Conservation (phyloP, 1,140 invertebrate genomes). For the Drosophila aff. region DNA sequence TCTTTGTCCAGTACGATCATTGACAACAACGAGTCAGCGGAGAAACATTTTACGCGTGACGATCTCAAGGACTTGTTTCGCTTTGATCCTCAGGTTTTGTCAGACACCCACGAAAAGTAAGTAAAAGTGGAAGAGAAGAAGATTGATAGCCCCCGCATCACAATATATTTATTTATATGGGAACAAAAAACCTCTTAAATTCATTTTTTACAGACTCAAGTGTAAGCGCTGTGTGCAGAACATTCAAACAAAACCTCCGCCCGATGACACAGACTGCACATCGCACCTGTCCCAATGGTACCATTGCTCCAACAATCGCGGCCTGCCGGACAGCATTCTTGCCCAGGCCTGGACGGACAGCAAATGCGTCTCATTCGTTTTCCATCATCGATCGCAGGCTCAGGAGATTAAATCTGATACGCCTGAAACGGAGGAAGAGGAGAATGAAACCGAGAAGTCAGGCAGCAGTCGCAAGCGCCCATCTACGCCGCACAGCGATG, state of each 20-base stretch:
- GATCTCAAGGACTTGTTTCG: slow-evolving; percentile 97
- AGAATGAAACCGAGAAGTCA: not conserved
- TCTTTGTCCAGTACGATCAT: slow-evolving; percentile 98
- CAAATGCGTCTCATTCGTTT: slow-evolving; percentile 96
- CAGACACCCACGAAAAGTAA: slow-evolving; percentile 98
- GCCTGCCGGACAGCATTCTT: slow-evolving; percentile 92
- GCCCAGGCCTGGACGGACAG: slow-evolving; percentile 93
- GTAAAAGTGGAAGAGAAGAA: not conserved
- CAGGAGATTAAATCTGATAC: slow-evolving; percentile 35
- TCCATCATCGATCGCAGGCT: slow-evolving; percentile 94
- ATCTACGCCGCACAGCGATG: slow-evolving; percentile 24
- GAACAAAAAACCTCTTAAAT: too few relatives aligned
- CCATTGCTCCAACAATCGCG: slow-evolving; percentile 95
- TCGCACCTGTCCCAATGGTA: slow-evolving; percentile 98
- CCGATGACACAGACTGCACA: slow-evolving; percentile 96
- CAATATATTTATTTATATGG: not conserved
- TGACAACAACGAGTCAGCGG: slow-evolving; percentile 98
- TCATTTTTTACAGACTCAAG: too few relatives aligned
- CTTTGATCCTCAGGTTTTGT: slow-evolving; percentile 93
- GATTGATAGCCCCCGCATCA: not conserved
- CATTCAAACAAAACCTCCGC: slow-evolving; percentile 94
- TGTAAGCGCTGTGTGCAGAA: slow-evolving; percentile 97
- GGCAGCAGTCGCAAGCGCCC: slow-evolving; percentile 4
- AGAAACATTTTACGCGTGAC: slow-evolving; percentile 96
- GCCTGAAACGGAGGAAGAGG: not conserved